Base-by-base conservation (phyloP, 2,113 vertebrate species). In the Hiodon tergisus region DNA sequence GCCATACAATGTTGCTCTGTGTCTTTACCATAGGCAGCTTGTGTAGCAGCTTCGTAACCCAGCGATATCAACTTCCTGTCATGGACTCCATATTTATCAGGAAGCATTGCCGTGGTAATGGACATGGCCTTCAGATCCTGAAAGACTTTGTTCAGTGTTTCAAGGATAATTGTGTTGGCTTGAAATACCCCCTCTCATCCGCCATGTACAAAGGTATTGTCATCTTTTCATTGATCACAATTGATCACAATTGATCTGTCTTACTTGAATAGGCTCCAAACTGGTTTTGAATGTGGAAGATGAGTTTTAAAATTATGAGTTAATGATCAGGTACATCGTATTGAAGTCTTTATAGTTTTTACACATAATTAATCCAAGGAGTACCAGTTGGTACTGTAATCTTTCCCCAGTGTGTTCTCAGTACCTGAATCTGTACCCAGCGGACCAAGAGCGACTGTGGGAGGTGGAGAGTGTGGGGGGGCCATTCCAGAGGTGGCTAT, bases 1-100 rank as follows among this genome's bases (percentile, higher is more conserved):
- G 31, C 31, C 31, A 2, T 31, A 31, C 31, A 31, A 50, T 16
- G 54, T n/a, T 53, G 67, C 48, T 62, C 51, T 55, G 70, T 61
- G 67, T 74, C 61, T 0, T 53, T 79, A 3, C 83, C 86, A 63
- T 78, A 98, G 95, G 93, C 77, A 94, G 87, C 76, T n/a, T 79
- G 54, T 91, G 82, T 77, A 54, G 9, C 1, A 73, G 79, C 4
- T 83, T 79, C 48, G 10, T 82, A 68, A 85, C 50, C 52, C 84
- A 87, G 65, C 82, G 69, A 67, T 96, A 94, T 57, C 88, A 86
- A 6, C 80, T 97, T 75, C 87, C 95, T 58, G 91, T 98, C 73
- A 87, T 98, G 84, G 92, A 98, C 79, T 94, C 95, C 46, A 83
- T 95, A 72, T 96, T 94, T 86, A 83, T 98, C 54, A 92, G 94